These are phyloP conservation scores for Karalla daura DNA, from an alignment of 2,797 vertebrate genomes.

Conservation along the genomic window DNA sequence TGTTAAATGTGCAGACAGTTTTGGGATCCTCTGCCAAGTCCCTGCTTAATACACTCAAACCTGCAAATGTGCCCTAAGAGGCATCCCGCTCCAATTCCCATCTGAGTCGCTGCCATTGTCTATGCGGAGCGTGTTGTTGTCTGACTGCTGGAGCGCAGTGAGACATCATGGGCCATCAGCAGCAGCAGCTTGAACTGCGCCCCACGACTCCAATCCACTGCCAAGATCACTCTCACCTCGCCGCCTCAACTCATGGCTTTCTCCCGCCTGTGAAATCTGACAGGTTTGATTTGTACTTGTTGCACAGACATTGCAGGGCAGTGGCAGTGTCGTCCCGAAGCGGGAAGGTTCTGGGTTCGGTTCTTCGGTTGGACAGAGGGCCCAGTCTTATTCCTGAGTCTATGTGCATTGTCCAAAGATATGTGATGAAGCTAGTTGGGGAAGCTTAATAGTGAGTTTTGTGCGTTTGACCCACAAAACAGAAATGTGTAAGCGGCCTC, in stretches of 20 bases:
- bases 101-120: slow-evolving; percentile 27
- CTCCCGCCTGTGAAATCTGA: slow-evolving; percentile 51
- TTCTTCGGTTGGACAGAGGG: too few species aligned
- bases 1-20: slow-evolving; percentile 40
- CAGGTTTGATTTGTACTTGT: slow-evolving; percentile 55
- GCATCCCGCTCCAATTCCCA: slow-evolving; percentile 22
- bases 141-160: slow-evolving; percentile 23
- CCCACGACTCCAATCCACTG: slow-evolving; percentile 26
- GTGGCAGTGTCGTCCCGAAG: too few species aligned
- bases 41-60: slow-evolving; percentile 26
- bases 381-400: slow-evolving; percentile 38
- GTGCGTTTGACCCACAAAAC: too few species aligned
- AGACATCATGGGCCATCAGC: slow-evolving; percentile 53
- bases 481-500: too few species aligned
- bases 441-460: too few species aligned
- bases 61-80: slow-evolving; percentile 27
- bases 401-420: too few species aligned
- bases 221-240: slow-evolving; percentile 48
- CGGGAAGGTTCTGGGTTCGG: too few species aligned
- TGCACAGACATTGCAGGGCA: too few species aligned
- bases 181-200: slow-evolving; percentile 53
- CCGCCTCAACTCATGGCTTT: slow-evolving; percentile 30
- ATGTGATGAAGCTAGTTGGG: too few species aligned
- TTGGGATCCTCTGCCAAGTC: slow-evolving; percentile 13
- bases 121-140: slow-evolving; percentile 29